Evolutionary conservation across 1,140 invertebrate species (phyloP), one percentile per base, ranked within the genome.

Genomic region (Magallana ariakensis): DNA sequence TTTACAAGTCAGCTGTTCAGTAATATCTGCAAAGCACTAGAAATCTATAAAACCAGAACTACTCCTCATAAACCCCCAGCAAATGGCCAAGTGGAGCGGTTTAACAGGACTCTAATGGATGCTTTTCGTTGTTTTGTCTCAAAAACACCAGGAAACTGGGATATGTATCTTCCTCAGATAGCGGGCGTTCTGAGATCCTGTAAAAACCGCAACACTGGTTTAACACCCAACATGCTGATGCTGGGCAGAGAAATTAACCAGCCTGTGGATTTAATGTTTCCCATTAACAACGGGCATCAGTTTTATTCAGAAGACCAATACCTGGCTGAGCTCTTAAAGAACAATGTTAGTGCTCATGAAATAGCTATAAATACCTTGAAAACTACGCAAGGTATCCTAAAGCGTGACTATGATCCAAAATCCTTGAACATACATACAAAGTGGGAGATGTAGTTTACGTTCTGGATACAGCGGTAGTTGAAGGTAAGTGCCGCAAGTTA

Each of bases 51-150:
- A 70, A 54, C 66, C 0, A 58, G 83, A 7, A 87, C 88, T 15
- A 89, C 86, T 6, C 56, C 88, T 22, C 85, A 87, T 55, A 70
- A 80, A 11, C 87, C 87, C 7, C 84, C 62, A 4, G 57, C 66
- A 1, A 88, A 90, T 70, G 87, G 89, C 0, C 87, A 90, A 60
- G 89, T 90, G 8, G 89, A 90, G 26, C 55, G 89, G n/a, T 90
- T 56, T 56, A 90, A 88, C 53, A 80, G 85, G 13, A 88, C 87
- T 0, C 19, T 86, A 16, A 87, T 87, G 83, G 58, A 85, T 56
- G 80, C 84, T 13, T 82, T 89, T 0, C 19, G 88, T 1, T 89
- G 88, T 57, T 87, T 87, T 80, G 22, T 80, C 9, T 55, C 55
- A 8, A 56, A 26, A 22, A 57, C 56, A 54, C 80, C 58, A 22